Percentiles rank a stretch among this genome's conserved stretches.
These are phyloP conservation scores for Lasiurus cinereus DNA, from an alignment of 2,113 vertebrate species.

Conservation along the genomic window DNA sequence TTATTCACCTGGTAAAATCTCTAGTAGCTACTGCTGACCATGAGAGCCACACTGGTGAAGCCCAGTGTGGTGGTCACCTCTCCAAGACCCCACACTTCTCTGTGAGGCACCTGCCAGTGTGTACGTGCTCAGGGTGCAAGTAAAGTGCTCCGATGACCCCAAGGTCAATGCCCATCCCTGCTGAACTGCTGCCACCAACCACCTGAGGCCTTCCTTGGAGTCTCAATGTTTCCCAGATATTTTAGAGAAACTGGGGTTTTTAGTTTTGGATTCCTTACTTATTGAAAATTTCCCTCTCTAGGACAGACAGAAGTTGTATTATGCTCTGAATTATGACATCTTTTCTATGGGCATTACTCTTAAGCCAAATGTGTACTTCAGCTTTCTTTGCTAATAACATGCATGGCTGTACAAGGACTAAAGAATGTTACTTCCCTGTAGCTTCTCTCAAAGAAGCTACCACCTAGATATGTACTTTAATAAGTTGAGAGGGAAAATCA, in stretches of 20 bases:
- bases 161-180: neutral
- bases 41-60: neutral
- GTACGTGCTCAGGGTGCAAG: accelerated
- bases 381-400: neutral
- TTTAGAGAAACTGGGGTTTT: neutral
- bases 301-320: neutral
- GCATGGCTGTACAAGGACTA: neutral
- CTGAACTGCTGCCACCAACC: neutral
- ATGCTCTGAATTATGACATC: neutral
- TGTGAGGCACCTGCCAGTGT: neutral
- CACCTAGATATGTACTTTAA: neutral
- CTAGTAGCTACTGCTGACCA: no score
- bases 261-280: neutral
- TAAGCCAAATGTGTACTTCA: neutral
- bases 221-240: neutral
- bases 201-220: neutral
- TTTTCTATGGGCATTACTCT: neutral
- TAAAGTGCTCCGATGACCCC: neutral
- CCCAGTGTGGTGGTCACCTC: neutral
- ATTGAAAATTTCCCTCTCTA: neutral
- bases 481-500: neutral
- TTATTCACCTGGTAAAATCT: neutral
- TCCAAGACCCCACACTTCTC: neutral
- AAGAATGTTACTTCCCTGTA: neutral
- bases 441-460: neutral